A percentile compares a stretch with the other conserved stretches of the same genome.
phyloP scores from a whole-genome alignment of 2,888 invertebrate species.

The Dendrolimus pini region DNA sequence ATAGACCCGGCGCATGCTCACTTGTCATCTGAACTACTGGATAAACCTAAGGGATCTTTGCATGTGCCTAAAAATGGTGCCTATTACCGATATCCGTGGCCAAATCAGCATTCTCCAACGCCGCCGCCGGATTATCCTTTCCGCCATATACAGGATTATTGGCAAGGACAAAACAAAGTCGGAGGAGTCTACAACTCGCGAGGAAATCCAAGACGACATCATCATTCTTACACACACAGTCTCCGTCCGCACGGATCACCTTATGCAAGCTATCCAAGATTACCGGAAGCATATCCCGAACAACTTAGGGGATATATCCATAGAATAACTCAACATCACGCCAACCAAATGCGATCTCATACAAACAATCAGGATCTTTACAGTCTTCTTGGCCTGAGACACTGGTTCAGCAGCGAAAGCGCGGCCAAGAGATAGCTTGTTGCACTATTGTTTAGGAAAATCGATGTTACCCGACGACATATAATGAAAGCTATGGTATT shows the following conservation, averaged over 20 bases:
- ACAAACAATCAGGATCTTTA: slow-evolving; percentile 58
- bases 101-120: slow-evolving; percentile 49
- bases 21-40: slow-evolving; percentile 17
- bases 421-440: slow-evolving; percentile 66
- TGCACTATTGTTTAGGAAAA: slow-evolving; percentile 41
- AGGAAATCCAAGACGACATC: slow-evolving; percentile 63
- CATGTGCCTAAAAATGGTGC: slow-evolving; percentile 30
- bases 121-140: slow-evolving; percentile 64
- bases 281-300: slow-evolving; percentile 40
- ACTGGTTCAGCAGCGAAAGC: slow-evolving; percentile 69
- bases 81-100: slow-evolving; percentile 62
- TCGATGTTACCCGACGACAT: slow-evolving; percentile 74
- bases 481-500: slow-evolving; percentile 67
- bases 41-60: slow-evolving; percentile 17
- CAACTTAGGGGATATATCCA: slow-evolving; percentile 46
- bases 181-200: slow-evolving; percentile 61
- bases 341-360: slow-evolving; percentile 40
- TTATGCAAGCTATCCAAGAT: slow-evolving; percentile 32
- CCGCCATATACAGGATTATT: slow-evolving; percentile 64
- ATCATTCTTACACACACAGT: slow-evolving; percentile 61
- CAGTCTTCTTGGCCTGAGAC: slow-evolving; percentile 62
- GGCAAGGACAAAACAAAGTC: slow-evolving; percentile 53
- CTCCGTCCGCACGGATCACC: slow-evolving; percentile 48
- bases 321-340: slow-evolving; percentile 39
- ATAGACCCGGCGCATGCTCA: slow-evolving; percentile 20